Percentiles rank a stretch among this genome's conserved stretches.
Evolutionary conservation across 1,140 invertebrate species (phyloP).

Genomic region (Cotesia chilonis): DNA sequence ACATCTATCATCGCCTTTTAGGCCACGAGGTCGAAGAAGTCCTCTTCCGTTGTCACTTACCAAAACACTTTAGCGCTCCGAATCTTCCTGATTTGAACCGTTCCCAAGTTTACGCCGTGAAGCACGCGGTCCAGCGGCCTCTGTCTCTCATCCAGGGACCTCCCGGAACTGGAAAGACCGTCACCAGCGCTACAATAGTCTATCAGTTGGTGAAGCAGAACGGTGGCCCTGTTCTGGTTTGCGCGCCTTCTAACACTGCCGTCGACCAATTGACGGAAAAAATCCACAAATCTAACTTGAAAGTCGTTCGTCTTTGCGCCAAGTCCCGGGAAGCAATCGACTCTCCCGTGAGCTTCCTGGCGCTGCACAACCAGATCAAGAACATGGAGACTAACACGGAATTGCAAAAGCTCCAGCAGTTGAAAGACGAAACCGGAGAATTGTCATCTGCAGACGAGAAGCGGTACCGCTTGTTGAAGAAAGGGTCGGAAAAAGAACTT

Average conservation of each 20-base stretch:
- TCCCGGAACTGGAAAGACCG: slow-evolving; percentile 97
- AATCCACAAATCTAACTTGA: slow-evolving; percentile 96
- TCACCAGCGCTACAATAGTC: slow-evolving; percentile 98
- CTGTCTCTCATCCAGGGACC: slow-evolving; percentile 95
- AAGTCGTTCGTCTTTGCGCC: slow-evolving; percentile 96
- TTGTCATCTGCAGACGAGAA: slow-evolving; percentile 94
- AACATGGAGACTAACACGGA: slow-evolving; percentile 92
- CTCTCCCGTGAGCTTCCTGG: slow-evolving; percentile 95
- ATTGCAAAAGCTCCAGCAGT: slow-evolving; percentile 92
- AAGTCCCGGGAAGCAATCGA: slow-evolving; percentile 98
- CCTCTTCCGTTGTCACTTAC: slow-evolving; percentile 86
- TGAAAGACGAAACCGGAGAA: slow-evolving; percentile 98
- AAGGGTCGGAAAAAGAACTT: slow-evolving; percentile 90
- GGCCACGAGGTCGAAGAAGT: slow-evolving; percentile 98
- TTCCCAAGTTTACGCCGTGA: slow-evolving; percentile 98
- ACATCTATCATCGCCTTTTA: slow-evolving; percentile 95
- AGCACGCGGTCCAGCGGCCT: slow-evolving; percentile 96
- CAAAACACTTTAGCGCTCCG: slow-evolving; percentile 96
- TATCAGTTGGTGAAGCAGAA: slow-evolving; percentile 97
- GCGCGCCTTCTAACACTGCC: slow-evolving; percentile 98
- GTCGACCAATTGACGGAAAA: slow-evolving; percentile 99
- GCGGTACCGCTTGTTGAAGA: slow-evolving; percentile 90
- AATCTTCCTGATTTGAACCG: slow-evolving; percentile 97
- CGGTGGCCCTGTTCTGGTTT: slow-evolving; percentile 94
- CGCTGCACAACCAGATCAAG: slow-evolving; percentile 96